Percentiles rank a stretch among this genome's conserved stretches.
Evolutionary conservation across 2,797 vertebrate species (phyloP).

Genomic region (Sparidentex hasta): DNA sequence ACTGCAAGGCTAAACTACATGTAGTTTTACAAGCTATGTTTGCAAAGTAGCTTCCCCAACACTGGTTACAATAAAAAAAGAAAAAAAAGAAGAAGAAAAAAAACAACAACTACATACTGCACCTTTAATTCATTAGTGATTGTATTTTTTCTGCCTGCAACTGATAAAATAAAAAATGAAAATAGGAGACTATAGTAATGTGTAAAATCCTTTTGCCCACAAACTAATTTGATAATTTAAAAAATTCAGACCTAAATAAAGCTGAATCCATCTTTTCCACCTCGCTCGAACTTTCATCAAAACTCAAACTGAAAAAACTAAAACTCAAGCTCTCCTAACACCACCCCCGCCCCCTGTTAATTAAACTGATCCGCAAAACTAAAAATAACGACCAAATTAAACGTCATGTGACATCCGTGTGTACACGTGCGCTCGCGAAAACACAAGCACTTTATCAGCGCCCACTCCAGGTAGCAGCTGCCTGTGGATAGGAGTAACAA

Average conservation of each 20-base stretch:
- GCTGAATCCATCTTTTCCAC: background rate
- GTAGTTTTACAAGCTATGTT: no score
- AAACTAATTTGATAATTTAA: no score
- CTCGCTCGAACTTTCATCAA: background rate
- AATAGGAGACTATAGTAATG: no score
- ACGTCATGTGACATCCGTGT: slow-evolving; percentile 14
- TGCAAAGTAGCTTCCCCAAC: no score
- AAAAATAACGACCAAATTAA: slow-evolving; percentile 36
- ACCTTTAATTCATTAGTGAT: no score
- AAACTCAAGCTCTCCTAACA: background rate
- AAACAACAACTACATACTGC: no score
- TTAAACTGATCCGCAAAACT: slow-evolving; percentile 28
- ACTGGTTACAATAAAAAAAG: no score
- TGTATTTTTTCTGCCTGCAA: no score
- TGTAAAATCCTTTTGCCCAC: no score
- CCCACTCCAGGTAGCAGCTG: slow-evolving; percentile 35
- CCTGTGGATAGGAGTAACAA: slow-evolving; percentile 50
- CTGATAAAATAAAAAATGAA: no score
- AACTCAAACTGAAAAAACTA: background rate
- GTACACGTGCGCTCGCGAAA: background rate
- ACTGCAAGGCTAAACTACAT: no score
- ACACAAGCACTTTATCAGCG: background rate
- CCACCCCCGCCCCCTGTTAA: background rate
- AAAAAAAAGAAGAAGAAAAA: no score
- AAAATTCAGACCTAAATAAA: background rate